Evolutionary conservation across 2,888 invertebrate genomes (phyloP).

Genomic region (Crepidodera aurea): DNA sequence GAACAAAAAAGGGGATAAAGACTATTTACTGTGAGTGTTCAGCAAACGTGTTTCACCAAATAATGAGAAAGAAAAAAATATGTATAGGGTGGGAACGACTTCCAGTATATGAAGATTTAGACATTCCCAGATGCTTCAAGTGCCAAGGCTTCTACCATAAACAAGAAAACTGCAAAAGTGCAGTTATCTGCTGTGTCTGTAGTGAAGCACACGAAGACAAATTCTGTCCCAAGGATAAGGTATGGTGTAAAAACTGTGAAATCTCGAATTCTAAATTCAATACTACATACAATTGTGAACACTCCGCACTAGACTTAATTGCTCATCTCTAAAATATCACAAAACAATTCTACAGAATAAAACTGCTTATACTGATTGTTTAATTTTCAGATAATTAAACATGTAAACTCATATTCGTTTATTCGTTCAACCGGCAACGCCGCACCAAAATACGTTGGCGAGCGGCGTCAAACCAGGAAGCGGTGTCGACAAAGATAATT

Average conservation of each 20-base stretch:
- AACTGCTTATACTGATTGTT: too few species aligned
- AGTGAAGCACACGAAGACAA: not conserved
- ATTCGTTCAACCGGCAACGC: too few species aligned
- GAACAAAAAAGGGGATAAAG: not conserved
- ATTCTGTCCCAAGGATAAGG: not conserved
- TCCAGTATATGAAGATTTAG: not conserved
- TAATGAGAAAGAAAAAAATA: not conserved
- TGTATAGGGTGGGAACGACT: not conserved
- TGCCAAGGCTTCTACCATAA: not conserved
- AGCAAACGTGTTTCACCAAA: not conserved
- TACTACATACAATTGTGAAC: not conserved
- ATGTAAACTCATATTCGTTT: too few species aligned
- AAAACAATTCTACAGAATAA: conserved; percentile 17
- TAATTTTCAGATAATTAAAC: too few species aligned
- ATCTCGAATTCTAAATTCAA: not conserved
- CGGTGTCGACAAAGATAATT: too few species aligned
- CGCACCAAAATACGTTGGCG: too few species aligned
- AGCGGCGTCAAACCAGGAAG: too few species aligned
- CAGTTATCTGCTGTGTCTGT: not conserved
- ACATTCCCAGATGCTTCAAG: not conserved
- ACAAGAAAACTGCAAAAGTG: not conserved
- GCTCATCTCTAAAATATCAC: conserved; percentile 22
- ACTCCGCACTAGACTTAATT: conserved; percentile 8
- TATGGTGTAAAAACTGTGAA: not conserved
- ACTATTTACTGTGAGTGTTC: not conserved